Conservation (phyloP, 1,140 invertebrate genomes). For the Copidosoma floridanum region DNA sequence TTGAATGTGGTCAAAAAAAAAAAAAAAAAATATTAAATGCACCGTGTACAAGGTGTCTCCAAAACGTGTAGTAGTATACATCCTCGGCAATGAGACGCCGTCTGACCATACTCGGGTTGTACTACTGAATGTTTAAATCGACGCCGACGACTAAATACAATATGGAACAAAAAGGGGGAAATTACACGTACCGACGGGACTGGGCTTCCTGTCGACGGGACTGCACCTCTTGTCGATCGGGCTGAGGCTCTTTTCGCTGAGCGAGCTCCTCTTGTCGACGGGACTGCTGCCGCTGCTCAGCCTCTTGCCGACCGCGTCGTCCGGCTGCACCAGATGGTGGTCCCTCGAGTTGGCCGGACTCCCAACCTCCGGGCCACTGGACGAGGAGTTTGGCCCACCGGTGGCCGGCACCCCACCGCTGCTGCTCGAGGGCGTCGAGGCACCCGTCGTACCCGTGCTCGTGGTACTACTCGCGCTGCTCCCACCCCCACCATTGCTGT, state of each 20-base stretch:
- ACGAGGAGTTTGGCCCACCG: neutral
- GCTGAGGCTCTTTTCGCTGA: slow-evolving; percentile 52
- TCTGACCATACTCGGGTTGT: too few relatives aligned
- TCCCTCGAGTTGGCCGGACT: neutral
- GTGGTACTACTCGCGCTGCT: slow-evolving; percentile 35
- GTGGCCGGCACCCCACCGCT: slow-evolving; percentile 26
- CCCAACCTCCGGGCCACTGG: slow-evolving; percentile 8
- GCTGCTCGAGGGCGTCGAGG: slow-evolving; percentile 31
- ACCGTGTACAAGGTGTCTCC: too few relatives aligned
- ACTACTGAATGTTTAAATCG: too few relatives aligned
- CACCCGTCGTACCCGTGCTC: slow-evolving; percentile 32
- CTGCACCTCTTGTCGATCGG: slow-evolving; percentile 50
- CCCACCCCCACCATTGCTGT: slow-evolving; percentile 24
- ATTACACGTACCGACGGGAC: slow-evolving; percentile 43
- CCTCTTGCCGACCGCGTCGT: slow-evolving; percentile 32
- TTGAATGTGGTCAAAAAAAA: too few relatives aligned
- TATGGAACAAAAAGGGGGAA: neutral
- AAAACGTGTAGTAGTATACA: too few relatives aligned
- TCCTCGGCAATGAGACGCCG: too few relatives aligned
- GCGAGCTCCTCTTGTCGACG: slow-evolving; percentile 51
- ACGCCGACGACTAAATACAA: too few relatives aligned
- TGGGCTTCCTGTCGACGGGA: slow-evolving; percentile 44
- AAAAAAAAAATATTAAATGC: too few relatives aligned
- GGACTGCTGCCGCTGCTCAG: slow-evolving; percentile 50
- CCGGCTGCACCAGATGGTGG: neutral